phyloP scores from a whole-genome alignment of 2,113 vertebrate genomes.

The Salvelinus fontinalis region DNA sequence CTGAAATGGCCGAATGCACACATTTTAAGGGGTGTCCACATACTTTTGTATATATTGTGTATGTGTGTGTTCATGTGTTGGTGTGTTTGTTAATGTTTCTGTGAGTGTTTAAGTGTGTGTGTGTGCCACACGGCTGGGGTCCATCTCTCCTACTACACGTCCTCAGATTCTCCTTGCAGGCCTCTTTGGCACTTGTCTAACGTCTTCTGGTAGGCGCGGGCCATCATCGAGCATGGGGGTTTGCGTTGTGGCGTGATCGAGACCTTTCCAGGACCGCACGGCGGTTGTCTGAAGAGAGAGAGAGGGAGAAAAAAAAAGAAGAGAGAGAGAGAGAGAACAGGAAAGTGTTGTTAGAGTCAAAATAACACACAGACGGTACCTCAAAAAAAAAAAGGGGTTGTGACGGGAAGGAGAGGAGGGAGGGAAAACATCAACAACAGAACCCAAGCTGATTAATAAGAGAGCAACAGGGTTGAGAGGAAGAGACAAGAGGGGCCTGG shows the following conservation, averaged over 20 bases:
- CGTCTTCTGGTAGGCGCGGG: constrained; percentile 57
- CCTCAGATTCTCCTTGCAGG: constrained; percentile 53
- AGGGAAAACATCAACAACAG: constrained; percentile 63
- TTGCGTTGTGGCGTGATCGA: constrained; percentile 90
- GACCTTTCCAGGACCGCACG: constrained; percentile 91
- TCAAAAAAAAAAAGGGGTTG: constrained; percentile 24
- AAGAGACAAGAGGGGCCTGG: constrained; percentile 72
- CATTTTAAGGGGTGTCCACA: no score
- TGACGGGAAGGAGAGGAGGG: constrained; percentile 17
- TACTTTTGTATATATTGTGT: neutral
- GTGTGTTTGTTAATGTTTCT: constrained; percentile 17
- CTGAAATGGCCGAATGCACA: no score
- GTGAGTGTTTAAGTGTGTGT: constrained; percentile 15
- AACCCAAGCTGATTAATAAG: constrained; percentile 62
- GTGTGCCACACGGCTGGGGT: constrained; percentile 32
- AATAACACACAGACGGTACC: no score
- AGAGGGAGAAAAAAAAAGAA: constrained; percentile 1
- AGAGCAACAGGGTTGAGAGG: constrained; percentile 55
- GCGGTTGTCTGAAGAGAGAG: constrained; percentile 83
- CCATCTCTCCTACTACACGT: constrained; percentile 45
- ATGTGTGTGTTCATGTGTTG: constrained; percentile 7
- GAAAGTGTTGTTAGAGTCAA: neutral
- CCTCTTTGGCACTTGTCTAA: constrained; percentile 76
- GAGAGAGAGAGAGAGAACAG: constrained; percentile 22
- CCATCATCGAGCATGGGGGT: constrained; percentile 80